Evolutionary conservation across 2,888 invertebrate genomes (phyloP), one percentile per base, ranked within the genome.

Genomic region (Didymodactylos carnosus): DNA sequence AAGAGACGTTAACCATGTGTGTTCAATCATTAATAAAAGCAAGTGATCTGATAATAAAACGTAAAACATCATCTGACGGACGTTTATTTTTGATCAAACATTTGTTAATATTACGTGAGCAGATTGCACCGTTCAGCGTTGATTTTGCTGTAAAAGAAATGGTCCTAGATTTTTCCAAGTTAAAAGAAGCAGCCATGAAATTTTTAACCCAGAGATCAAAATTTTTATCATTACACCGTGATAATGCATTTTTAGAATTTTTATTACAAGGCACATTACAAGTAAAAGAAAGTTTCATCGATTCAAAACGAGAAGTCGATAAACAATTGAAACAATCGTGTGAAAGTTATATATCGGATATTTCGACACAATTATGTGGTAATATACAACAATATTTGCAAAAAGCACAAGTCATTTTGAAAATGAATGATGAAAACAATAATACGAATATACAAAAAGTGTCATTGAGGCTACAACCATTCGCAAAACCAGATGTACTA

Each of bases 61-160:
- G 87, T 78, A 71, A 90, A 84, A 88, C 89, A 0, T 84, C 86
- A n/a, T 86, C 94, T n/a, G 95, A 98, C 84, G 94, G 92, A 0
- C 89, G 91, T 80, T 85, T 98, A n/a, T 98, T 98, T 83, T 90
- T 95, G 84, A 92, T 98, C 62, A 98, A 98, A 82, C 98, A 99
- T 84, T 85, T 99, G 75, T 86, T 99, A 5, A 98, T 99, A 75
- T 85, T 99, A 3, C 85, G 98, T 29, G 98, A 98, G 82, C 98
- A 98, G 83, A 97, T 97, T 39, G 93, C 95, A 0, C 97, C 98
- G 0, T 98, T 97, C 81, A 93, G 95, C 83, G 92, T 92, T 13
- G 95, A 83, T 76, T 83, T 83, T 76, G 79, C 80, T 40, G 88
- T 94, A 0, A 92, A 91, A 80, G 97, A 98, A 83, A 92, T 93